Base-by-base conservation (phyloP, 2,113 vertebrate species). In the Rhinoptilus africanus region DNA sequence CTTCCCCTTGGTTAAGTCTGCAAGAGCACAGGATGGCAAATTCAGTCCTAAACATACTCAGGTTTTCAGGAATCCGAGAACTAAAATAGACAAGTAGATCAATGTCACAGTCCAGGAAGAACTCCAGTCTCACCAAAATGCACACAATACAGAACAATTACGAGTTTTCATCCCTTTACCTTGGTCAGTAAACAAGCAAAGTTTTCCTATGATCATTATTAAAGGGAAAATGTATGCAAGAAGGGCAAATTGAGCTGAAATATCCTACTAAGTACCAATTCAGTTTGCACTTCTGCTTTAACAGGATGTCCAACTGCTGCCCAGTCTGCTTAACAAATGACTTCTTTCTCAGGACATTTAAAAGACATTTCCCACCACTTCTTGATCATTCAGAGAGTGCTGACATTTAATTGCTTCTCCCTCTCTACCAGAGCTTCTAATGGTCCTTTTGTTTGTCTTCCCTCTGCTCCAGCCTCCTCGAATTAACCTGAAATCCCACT, bases 281-380 rank as follows among this genome's bases (percentile, higher is more conserved):
- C 34, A 19, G 8, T 8, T 28, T 27, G 23, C 77, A 32, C 22
- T 39, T 71, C 28, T 39, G 13, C 18, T 67, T 63, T 73, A 35
- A 47, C 17, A 78, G 23, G 10, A 14, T 41, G 14, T 11, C 54
- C 32, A 67, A 0, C 11, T 13, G 6, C 0, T 10, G 16, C 28
- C 14, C 20, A 13, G 3, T 3, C 35, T 43, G 28, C 18, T 66
- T 16, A 16, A 43, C 26, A 48, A 74, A 54, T 64, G 66, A 47
- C 39, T 88, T 12, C 16, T 59, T 71, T 47, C 48, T 54, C 8
- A 5, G 64, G 41, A 23, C 10, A 45, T n/a, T 81, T 64, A 66
- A 63, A 15, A 75, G 28, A 9, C 48, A 19, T 41, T 74, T 62
- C 6, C 30, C 22, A 57, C 6, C 27, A 51, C 14, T 82, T 80